Conservation (phyloP, 2,113 vertebrate genomes). For the Mobula hypostoma region DNA sequence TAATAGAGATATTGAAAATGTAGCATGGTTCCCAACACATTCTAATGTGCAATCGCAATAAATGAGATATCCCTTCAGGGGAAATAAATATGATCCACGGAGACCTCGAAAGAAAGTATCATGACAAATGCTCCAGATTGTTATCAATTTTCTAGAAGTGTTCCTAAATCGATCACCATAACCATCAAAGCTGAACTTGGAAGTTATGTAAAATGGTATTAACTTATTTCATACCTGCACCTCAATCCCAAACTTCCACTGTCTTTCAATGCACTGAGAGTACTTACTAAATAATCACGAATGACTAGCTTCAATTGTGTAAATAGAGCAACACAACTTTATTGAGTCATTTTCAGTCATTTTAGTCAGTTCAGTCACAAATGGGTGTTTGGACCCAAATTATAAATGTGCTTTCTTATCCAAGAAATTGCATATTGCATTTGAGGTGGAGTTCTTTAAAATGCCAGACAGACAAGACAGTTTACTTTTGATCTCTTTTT, state of each 20-base stretch:
- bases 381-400: background rate
- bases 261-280: background rate
- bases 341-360: background rate
- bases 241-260: background rate
- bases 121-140: background rate
- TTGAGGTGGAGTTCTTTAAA: background rate
- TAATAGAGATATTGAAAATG: background rate
- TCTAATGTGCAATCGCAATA: slow-evolving; percentile 10
- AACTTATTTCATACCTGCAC: background rate
- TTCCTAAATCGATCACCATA: background rate
- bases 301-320: background rate
- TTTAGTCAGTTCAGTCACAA: background rate
- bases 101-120: background rate
- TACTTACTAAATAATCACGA: background rate
- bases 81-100: background rate
- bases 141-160: background rate
- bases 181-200: background rate
- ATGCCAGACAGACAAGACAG: background rate
- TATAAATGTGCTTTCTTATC: too few relatives aligned
- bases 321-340: background rate
- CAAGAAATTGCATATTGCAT: too few relatives aligned
- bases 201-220: background rate
- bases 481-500: background rate
- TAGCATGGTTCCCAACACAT: background rate
- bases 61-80: background rate